phyloP scores from a whole-genome alignment of 2,888 invertebrate species.

The Leptinotarsa haldemani region DNA sequence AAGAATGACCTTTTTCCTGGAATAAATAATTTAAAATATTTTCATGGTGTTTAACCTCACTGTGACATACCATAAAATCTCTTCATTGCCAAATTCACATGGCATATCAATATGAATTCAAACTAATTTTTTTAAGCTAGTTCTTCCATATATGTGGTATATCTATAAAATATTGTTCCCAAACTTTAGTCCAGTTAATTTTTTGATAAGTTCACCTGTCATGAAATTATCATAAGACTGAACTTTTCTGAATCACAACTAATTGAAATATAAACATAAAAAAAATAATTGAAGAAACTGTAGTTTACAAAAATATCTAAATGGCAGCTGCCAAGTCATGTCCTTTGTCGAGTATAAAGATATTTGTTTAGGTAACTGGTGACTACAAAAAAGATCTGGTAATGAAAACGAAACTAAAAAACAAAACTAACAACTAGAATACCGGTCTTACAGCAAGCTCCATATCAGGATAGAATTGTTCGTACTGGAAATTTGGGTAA shows the following conservation, averaged over 20 bases:
- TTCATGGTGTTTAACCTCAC: no score
- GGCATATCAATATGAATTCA: no score
- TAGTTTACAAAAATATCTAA: background rate
- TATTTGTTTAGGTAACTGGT: constrained; percentile 2
- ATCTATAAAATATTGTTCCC: no score
- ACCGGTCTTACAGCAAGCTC: constrained; percentile 59
- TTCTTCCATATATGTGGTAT: no score
- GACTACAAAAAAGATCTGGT: background rate
- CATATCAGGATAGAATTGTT: constrained; percentile 62
- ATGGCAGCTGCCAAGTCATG: background rate
- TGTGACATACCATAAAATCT: no score
- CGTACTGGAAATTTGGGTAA: constrained; percentile 61
- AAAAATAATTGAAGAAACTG: background rate
- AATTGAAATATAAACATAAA: background rate
- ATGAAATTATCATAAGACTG: no score
- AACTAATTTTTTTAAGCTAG: no score
- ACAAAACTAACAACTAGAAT: constrained; percentile 47
- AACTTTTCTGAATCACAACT: background rate
- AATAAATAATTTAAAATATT: no score
- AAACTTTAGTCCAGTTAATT: no score
- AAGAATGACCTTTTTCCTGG: no score
- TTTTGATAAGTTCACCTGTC: no score
- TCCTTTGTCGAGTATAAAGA: background rate
- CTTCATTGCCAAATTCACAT: no score
- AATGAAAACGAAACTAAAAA: background rate